These are phyloP conservation scores for Trachymyrmex cornetzi DNA, from an alignment of 1,140 invertebrate species.

Conservation along the genomic window DNA sequence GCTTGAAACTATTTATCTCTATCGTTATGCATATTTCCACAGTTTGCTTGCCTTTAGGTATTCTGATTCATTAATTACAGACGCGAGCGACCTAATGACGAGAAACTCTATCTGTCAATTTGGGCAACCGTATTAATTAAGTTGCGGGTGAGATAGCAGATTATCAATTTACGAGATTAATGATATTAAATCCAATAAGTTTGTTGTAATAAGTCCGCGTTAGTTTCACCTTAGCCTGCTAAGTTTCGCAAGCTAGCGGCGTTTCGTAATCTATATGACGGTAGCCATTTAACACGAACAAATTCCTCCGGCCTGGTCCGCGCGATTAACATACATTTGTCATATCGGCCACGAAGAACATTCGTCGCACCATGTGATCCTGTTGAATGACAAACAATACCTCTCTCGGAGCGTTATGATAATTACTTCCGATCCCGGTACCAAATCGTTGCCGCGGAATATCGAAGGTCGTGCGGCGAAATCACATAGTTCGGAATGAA, in stretches of 20 bases:
- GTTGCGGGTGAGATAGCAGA: constrained; percentile 43
- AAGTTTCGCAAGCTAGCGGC: constrained; percentile 49
- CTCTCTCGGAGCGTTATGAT: constrained; percentile 23
- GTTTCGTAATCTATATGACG: constrained; percentile 53
- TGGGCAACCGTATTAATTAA: constrained; percentile 28
- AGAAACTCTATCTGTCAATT: neutral
- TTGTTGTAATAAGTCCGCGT: constrained; percentile 24
- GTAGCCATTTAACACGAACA: neutral
- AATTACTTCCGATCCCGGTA: constrained; percentile 56
- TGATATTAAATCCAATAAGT: constrained; percentile 37
- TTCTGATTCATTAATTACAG: constrained; percentile 32
- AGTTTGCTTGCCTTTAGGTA: neutral
- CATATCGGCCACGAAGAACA: neutral
- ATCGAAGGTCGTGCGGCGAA: constrained; percentile 31
- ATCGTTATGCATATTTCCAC: constrained; percentile 7
- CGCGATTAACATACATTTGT: neutral
- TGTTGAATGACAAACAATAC: constrained; percentile 48
- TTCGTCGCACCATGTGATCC: neutral
- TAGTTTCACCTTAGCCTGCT: constrained; percentile 54
- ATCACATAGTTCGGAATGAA: neutral
- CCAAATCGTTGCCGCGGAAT: neutral
- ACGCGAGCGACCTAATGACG: neutral
- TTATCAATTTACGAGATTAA: constrained; percentile 51
- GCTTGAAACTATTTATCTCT: neutral
- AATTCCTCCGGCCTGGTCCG: constrained; percentile 20